Percentiles rank a stretch among this genome's conserved stretches.
phyloP scores from a whole-genome alignment of 1,140 invertebrate genomes.

The Drosophila pectinifera region DNA sequence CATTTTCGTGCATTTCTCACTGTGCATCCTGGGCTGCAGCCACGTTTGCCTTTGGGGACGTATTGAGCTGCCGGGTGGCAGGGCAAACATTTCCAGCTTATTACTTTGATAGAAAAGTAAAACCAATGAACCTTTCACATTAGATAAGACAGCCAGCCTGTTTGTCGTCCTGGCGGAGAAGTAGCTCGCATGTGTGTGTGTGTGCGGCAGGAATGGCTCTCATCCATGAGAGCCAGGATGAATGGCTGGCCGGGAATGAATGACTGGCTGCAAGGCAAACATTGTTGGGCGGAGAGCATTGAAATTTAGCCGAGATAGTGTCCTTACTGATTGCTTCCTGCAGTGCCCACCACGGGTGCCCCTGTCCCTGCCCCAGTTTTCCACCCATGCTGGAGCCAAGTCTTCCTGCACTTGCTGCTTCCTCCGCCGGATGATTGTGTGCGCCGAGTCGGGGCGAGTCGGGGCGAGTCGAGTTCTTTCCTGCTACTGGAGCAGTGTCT shows the following conservation, averaged over 20 bases:
- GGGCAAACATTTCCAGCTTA: slow-evolving; percentile 80
- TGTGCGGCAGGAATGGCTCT: slow-evolving; percentile 38
- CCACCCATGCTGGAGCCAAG: slow-evolving; percentile 22
- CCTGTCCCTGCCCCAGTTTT: slow-evolving; percentile 31
- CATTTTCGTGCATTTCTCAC: background rate
- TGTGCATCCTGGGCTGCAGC: slow-evolving; percentile 48
- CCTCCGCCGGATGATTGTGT: slow-evolving; percentile 39
- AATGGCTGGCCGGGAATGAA: slow-evolving; percentile 70
- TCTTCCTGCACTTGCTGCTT: slow-evolving; percentile 37
- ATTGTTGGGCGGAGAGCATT: slow-evolving; percentile 57
- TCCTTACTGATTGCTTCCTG: slow-evolving; percentile 83
- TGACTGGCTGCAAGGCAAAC: slow-evolving; percentile 55
- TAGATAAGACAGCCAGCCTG: slow-evolving; percentile 75
- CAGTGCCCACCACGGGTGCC: slow-evolving; percentile 44
- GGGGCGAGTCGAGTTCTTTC: slow-evolving; percentile 24
- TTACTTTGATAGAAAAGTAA: slow-evolving; percentile 84
- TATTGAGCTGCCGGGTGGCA: slow-evolving; percentile 18
- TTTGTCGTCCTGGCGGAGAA: slow-evolving; percentile 42
- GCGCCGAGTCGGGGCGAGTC: slow-evolving; percentile 9
- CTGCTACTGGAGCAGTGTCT: slow-evolving; percentile 68
- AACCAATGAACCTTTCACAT: slow-evolving; percentile 84
- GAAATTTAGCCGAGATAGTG: slow-evolving; percentile 81
- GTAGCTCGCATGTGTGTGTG: slow-evolving; percentile 20
- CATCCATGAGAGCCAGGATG: slow-evolving; percentile 54
- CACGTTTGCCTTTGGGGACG: slow-evolving; percentile 50